Evolutionary conservation across 1,140 invertebrate genomes (phyloP).

Genomic region (Trinorchestia longiramus): DNA sequence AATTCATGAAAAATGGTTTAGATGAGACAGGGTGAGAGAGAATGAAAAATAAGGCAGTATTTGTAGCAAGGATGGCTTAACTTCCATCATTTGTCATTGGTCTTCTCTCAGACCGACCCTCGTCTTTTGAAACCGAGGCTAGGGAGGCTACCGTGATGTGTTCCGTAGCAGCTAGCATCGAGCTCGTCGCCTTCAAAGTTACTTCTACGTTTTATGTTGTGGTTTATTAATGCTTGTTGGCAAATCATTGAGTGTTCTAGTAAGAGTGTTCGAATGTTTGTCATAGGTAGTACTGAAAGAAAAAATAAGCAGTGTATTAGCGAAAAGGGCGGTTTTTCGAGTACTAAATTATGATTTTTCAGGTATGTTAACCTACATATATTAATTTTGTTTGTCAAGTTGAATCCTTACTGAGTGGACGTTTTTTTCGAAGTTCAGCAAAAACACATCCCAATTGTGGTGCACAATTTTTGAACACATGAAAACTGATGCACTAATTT

Average conservation of each 20-base stretch:
- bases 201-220: background rate
- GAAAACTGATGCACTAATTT: no score
- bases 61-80: conserved; percentile 45
- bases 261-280: background rate
- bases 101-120: conserved; percentile 31
- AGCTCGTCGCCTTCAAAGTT: background rate
- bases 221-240: background rate
- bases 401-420: no score
- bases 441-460: no score
- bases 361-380: no score
- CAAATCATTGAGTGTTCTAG: background rate
- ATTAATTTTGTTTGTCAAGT: no score
- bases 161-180: no score
- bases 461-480: no score
- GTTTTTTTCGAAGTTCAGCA: no score
- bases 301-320: no score
- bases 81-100: conserved; percentile 50
- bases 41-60: conserved; percentile 44
- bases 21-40: background rate
- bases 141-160: background rate
- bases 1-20: background rate
- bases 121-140: background rate
- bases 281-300: background rate
- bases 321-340: background rate
- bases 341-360: background rate